phyloP scores from a whole-genome alignment of 2,113 vertebrate species.

The Cheirogaleus medius region DNA sequence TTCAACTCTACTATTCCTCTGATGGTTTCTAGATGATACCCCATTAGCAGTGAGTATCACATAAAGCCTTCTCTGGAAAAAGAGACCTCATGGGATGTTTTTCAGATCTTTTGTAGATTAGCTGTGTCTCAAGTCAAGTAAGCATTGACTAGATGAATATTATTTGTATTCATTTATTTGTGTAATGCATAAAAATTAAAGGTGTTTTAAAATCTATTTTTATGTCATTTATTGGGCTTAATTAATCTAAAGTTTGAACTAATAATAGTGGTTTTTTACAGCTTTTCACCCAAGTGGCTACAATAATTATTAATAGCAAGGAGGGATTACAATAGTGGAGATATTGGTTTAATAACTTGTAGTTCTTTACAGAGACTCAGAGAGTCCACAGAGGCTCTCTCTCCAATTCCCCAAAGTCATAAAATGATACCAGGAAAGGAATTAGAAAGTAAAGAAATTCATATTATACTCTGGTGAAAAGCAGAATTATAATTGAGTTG shows the following conservation, averaged over 20 bases:
- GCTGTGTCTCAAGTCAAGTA: background rate
- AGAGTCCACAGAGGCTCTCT: background rate
- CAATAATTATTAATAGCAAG: constrained; percentile 31
- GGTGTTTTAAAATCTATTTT: constrained; percentile 23
- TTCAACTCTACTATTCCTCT: background rate
- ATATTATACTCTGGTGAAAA: background rate
- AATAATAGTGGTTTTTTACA: constrained; percentile 35
- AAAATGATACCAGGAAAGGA: constrained; percentile 8
- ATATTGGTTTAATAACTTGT: background rate
- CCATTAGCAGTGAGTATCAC: background rate
- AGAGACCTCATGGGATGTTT: background rate
- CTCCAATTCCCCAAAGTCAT: background rate
- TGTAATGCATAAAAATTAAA: background rate
- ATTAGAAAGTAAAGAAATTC: background rate
- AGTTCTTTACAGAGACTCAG: constrained; percentile 17
- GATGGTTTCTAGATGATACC: background rate
- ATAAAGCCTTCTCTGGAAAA: background rate
- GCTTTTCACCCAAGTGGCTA: background rate
- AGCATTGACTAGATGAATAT: background rate
- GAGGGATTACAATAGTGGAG: background rate
- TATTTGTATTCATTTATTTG: background rate
- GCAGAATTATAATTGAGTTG: background rate
- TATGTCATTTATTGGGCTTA: constrained; percentile 7
- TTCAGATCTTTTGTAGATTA: constrained; percentile 3
- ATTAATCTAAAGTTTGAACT: constrained; percentile 33